These are phyloP conservation scores for Strongylocentrotus purpuratus DNA, from an alignment of 35 echinoderm and acorn worm genomes.

Conservation along the genomic window DNA sequence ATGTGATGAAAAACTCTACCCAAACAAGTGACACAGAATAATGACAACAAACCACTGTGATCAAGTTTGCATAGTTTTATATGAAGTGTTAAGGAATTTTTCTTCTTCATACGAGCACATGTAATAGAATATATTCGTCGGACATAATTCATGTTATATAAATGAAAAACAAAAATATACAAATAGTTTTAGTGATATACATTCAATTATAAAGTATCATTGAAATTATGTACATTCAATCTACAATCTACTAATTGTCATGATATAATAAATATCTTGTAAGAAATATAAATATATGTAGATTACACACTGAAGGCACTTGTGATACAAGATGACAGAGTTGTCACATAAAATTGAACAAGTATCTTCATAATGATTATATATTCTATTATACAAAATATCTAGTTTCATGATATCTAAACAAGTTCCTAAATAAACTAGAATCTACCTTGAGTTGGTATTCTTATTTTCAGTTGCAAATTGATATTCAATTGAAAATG, in stretches of 20 bases:
- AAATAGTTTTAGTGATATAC: not conserved
- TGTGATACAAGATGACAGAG: not conserved
- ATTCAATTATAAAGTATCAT: not conserved
- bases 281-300: not conserved
- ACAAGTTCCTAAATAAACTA: not conserved
- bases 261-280: not conserved
- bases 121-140: not conserved
- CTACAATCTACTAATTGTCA: not conserved
- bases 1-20: not conserved
- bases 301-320: not conserved
- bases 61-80: constrained; percentile 6
- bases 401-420: not conserved
- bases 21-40: not conserved
- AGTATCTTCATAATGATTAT: not conserved
- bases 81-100: not conserved
- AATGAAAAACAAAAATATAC: not conserved
- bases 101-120: not conserved
- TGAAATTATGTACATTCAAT: not conserved
- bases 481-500: not conserved
- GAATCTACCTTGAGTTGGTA: not conserved
- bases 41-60: not conserved
- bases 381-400: not conserved
- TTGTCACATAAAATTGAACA: not conserved
- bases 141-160: not conserved
- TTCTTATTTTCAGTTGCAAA: not conserved